Conservation (phyloP, 2,113 vertebrate species). For the Oryzias celebensis region DNA sequence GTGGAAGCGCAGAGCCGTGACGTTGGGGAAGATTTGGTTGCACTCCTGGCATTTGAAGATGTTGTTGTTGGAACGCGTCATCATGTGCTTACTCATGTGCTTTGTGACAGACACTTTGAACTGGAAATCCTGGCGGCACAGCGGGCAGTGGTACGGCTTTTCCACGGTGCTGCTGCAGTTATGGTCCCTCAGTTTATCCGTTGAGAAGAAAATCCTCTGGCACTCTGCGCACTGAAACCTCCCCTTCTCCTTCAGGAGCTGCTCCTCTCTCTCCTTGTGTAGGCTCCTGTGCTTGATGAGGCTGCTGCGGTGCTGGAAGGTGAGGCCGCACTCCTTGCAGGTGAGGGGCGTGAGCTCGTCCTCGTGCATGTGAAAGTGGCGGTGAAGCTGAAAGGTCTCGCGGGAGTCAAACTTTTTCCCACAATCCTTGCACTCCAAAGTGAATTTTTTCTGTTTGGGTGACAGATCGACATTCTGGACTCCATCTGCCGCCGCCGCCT, state of each 20-base stretch:
- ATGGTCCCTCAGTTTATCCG: constrained; percentile 65
- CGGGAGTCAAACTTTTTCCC: constrained; percentile 74
- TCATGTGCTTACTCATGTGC: constrained; percentile 80
- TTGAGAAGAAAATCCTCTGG: constrained; percentile 53
- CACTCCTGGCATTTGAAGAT: constrained; percentile 83
- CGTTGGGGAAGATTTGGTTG: constrained; percentile 80
- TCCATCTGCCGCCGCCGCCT: constrained; percentile 5
- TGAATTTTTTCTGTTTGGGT: constrained; percentile 50
- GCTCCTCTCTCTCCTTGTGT: constrained; percentile 63
- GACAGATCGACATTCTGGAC: not conserved
- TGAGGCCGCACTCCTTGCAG: constrained; percentile 78
- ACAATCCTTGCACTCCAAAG: constrained; percentile 73
- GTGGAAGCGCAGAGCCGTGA: constrained; percentile 76
- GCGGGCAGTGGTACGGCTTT: constrained; percentile 72
- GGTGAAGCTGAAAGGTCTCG: constrained; percentile 78
- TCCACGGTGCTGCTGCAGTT: constrained; percentile 61
- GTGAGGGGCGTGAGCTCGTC: constrained; percentile 75
- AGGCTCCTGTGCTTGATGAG: constrained; percentile 74
- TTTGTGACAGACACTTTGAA: constrained; percentile 72
- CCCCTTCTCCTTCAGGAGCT: constrained; percentile 35
- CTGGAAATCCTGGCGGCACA: constrained; percentile 76
- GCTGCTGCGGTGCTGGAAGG: constrained; percentile 76
- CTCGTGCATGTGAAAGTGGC: constrained; percentile 77
- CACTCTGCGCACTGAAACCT: constrained; percentile 69
- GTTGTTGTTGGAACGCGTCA: constrained; percentile 71